phyloP scores from a whole-genome alignment of 2,888 invertebrate species.

The Tetragnatha montana region DNA sequence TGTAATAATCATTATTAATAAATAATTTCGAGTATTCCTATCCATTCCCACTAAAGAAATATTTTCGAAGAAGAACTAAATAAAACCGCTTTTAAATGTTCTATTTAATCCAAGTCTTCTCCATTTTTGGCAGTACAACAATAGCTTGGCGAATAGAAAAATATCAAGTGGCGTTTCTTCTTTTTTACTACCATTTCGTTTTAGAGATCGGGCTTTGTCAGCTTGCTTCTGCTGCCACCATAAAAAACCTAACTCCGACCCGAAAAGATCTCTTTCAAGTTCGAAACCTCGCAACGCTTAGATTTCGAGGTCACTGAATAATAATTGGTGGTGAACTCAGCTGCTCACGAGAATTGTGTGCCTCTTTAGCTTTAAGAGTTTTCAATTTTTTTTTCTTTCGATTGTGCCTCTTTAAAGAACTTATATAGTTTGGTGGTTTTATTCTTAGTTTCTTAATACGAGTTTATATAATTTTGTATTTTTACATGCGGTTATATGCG shows the following conservation, averaged over 20 bases:
- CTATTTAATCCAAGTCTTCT: not conserved
- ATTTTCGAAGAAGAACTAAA: not conserved
- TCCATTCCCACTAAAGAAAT: too few relatives aligned
- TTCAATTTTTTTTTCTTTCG: not conserved
- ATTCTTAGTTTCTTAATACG: too few relatives aligned
- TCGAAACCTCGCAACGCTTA: not conserved
- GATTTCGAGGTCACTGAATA: constrained; percentile 1
- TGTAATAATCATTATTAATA: too few relatives aligned
- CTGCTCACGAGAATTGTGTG: not conserved
- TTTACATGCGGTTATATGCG: too few relatives aligned
- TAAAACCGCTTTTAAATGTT: not conserved
- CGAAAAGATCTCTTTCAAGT: not conserved
- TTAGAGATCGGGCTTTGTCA: not conserved
- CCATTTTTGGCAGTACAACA: not conserved
- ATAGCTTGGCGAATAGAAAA: not conserved
- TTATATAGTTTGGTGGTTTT: not conserved
- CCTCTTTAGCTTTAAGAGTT: not conserved
- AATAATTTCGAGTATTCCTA: too few relatives aligned
- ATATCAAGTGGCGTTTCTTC: not conserved
- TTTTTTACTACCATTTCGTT: not conserved
- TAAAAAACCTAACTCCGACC: not conserved
- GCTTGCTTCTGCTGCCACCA: not conserved
- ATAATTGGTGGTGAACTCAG: not conserved
- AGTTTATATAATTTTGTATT: too few relatives aligned
- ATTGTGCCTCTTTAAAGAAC: not conserved